Conservation (phyloP, 2,888 invertebrate species). For the Nomada ferruginata region DNA sequence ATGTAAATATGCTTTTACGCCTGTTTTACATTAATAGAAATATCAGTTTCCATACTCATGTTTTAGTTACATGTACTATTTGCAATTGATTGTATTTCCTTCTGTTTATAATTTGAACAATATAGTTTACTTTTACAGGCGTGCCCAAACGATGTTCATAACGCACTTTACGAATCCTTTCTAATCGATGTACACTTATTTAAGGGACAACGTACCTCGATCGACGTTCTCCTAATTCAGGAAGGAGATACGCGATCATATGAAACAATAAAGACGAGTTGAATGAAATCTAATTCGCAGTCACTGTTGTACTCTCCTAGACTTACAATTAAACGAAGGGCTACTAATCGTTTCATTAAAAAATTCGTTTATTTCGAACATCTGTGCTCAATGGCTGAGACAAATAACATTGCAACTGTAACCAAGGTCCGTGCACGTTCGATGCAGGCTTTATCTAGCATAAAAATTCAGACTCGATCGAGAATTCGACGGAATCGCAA, state of each 20-base stretch:
- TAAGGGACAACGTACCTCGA: constrained; percentile 39
- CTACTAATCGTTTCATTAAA: constrained; percentile 55
- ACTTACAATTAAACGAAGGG: not conserved
- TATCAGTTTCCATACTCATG: too few species aligned
- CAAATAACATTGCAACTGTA: constrained; percentile 51
- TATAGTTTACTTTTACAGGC: constrained; percentile 1
- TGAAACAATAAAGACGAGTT: constrained; percentile 49
- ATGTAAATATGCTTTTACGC: too few species aligned
- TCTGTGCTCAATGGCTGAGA: constrained; percentile 48
- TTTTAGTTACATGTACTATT: not conserved
- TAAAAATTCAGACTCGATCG: not conserved
- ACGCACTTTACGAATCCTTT: constrained; percentile 41
- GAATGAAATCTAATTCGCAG: constrained; percentile 3
- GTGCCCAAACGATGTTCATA: constrained; percentile 8
- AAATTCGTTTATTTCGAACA: constrained; percentile 73
- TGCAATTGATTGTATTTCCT: not conserved
- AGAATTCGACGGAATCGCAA: not conserved
- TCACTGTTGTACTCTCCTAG: not conserved
- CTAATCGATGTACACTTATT: constrained; percentile 46
- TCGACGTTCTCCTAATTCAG: constrained; percentile 1
- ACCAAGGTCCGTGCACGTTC: constrained; percentile 8
- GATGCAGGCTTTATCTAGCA: not conserved
- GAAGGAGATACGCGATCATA: constrained; percentile 8
- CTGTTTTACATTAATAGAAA: too few species aligned
- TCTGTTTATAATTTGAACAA: not conserved